phyloP scores from a whole-genome alignment of 2,888 invertebrate genomes.

The Uloborus plumipes region DNA sequence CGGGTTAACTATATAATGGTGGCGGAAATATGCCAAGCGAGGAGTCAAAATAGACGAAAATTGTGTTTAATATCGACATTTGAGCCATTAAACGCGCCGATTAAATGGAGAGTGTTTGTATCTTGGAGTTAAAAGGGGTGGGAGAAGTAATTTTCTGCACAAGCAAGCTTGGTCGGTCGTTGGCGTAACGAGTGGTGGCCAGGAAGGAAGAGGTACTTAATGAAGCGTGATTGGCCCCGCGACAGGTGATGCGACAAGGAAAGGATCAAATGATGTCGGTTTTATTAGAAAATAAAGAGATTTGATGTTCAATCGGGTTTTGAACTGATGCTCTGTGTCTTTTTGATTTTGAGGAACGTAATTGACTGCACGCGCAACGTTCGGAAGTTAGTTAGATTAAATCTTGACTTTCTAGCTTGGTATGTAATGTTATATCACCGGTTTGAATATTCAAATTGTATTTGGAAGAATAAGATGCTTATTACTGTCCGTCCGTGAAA shows the following conservation, averaged over 20 bases:
- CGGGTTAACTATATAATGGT: conserved; percentile 16
- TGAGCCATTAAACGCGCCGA: background rate
- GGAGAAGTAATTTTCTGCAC: conserved; percentile 1
- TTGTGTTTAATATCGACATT: conserved; percentile 1
- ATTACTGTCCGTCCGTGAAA: too few species aligned
- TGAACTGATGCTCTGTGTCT: too few species aligned
- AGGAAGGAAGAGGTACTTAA: background rate
- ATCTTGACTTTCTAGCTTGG: too few species aligned
- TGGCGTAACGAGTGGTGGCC: background rate
- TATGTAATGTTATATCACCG: too few species aligned
- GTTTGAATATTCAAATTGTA: too few species aligned
- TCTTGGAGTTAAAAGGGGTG: background rate
- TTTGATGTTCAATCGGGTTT: too few species aligned
- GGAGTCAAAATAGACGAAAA: background rate
- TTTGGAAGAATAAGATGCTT: too few species aligned
- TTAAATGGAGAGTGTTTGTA: conserved; percentile 4
- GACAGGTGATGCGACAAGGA: background rate
- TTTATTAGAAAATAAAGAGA: too few species aligned
- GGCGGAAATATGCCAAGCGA: background rate
- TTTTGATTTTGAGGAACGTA: too few species aligned
- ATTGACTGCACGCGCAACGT: too few species aligned
- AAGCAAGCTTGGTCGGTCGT: background rate
- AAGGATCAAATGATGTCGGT: background rate
- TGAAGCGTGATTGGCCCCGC: conserved; percentile 5
- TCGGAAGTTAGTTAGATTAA: too few species aligned